Base-by-base conservation (phyloP, 2,797 vertebrate genomes). In the Typhlichthys subterraneus region DNA sequence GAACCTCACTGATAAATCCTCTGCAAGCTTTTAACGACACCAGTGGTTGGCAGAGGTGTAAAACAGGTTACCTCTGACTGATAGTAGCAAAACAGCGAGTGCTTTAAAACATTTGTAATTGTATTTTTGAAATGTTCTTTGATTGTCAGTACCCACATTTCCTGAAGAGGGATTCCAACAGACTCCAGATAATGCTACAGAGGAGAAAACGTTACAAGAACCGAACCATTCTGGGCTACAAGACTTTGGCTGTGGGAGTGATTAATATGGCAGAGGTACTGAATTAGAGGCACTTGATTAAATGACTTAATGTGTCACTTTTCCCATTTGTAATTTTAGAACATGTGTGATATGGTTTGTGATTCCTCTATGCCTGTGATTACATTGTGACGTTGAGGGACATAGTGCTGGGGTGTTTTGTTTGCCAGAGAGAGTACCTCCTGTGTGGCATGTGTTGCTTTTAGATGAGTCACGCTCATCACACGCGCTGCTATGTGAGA, bases 151-250 rank as follows among this genome's bases (percentile, higher is more conserved):
- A 97, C 65, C 95, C 95, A 8, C 96, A 97, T 72, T 97, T 97
- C 77, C 89, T 97, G 63, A 97, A 97, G 91, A 92, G 96, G 83
- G 95, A 97, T 47, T 91, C 94, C 67, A 97, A 97, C 87, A 91
- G 93, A 53, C 92, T 97, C 38, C 95, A 97, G 87, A 95, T 97
- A 33, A 95, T 97, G 94, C 86, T 97, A 50, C 96, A 97, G 83
- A 87, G 96, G 73, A 91, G 95, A 71, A 97, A 97, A 80, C 90
- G 96, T n/a, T 97, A 97, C 91, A 97, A 97, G 79, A 97, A 97
- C 84, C 92, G 96, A 69, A 96, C 96, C 0, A 95, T 97, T 80
- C 90, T 97, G 82, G 96, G 96, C 76, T 97, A 95, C 91, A 97
- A 97, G 85, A 97, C 96, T 0, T 77, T 97, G 61, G 96, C 96